Base-by-base conservation (phyloP, 2,797 vertebrate species). In the Squalus acanthias region DNA sequence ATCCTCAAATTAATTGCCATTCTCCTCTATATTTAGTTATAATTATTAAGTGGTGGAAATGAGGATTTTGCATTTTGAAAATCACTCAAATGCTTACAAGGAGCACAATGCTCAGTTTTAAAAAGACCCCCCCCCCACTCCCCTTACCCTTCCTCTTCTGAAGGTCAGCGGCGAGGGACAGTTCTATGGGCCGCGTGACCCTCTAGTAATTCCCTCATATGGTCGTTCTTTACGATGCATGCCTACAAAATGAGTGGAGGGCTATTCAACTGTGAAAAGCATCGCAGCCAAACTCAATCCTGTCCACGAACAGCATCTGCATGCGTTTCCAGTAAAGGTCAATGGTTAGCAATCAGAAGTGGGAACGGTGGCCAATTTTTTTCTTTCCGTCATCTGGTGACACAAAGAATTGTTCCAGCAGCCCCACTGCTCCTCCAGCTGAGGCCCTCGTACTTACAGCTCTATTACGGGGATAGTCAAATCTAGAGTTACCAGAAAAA, bases 21-120 rank as follows among this genome's bases (percentile, higher is more conserved):
- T 95, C 93, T 72, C 46, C 70, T 57, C 94, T 95, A 57, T 57
- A 76, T 76, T 95, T 95, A 95, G 70, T 76, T 72, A 7, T 29
- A 76, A 76, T n/a, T 57, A 57, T 57, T 95, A 57, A 74, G 22
- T 72, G 46, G 46, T 50, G 39, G 50, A 95, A 76, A 74, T 33
- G 8, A 74, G 50, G 50, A 8, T 95, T 72, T 53, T 95, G 50
- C 70, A 69, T 39, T 33, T 29, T 53, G 46, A 72, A 33, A 53
- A 95, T 33, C 70, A 57, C 26, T 33, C 94, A 57, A 72, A 46
- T 57, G 50, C 12, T 53, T n/a, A 20, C 50, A 57, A 20, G 13
- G 46, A 65, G n/a, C 53, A 26, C 26, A 95, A 69, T 3, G 65
- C 50, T 53, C 70, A 9, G 69, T 95, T 46, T 95, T 92, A 92